Conservation (phyloP, 2,797 vertebrate genomes). For the Neoniphon sammara region DNA sequence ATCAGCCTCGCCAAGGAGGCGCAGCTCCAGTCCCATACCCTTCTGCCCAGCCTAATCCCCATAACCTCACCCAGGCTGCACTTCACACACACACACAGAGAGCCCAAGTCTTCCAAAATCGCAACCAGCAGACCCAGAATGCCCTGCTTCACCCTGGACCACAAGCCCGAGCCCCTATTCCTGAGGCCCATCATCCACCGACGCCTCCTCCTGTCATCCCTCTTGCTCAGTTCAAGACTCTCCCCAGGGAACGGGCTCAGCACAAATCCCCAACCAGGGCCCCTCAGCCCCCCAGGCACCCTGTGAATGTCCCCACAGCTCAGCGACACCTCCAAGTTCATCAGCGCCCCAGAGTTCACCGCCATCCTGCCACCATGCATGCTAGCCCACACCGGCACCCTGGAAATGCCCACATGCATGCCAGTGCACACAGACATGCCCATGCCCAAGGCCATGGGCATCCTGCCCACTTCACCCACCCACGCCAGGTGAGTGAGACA, state of each 20-base stretch:
- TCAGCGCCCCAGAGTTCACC: slow-evolving; percentile 39
- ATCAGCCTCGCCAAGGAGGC: slow-evolving; percentile 56
- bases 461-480: slow-evolving; percentile 58
- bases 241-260: slow-evolving; percentile 70
- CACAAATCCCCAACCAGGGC: slow-evolving; percentile 56
- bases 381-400: slow-evolving; percentile 58
- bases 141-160: slow-evolving; percentile 62
- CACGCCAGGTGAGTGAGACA: slow-evolving; percentile 73
- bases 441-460: slow-evolving; percentile 37
- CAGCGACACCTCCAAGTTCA: slow-evolving; percentile 53
- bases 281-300: slow-evolving; percentile 56
- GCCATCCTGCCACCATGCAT: slow-evolving; percentile 24
- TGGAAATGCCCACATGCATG: slow-evolving; percentile 50
- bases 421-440: slow-evolving; percentile 38
- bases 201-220: slow-evolving; percentile 77
- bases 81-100: slow-evolving; percentile 71
- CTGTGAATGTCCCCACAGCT: slow-evolving; percentile 57
- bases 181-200: slow-evolving; percentile 52
- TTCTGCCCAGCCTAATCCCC: slow-evolving; percentile 40
- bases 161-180: slow-evolving; percentile 28
- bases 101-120: slow-evolving; percentile 65
- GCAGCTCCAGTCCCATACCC: slow-evolving; percentile 25
- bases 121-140: slow-evolving; percentile 75
- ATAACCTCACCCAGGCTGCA: slow-evolving; percentile 72
- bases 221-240: slow-evolving; percentile 71